Percentiles rank a stretch among this genome's conserved stretches.
Conservation (phyloP, 92 coral and sea anemone species). For the Pocillopora grandis region DNA sequence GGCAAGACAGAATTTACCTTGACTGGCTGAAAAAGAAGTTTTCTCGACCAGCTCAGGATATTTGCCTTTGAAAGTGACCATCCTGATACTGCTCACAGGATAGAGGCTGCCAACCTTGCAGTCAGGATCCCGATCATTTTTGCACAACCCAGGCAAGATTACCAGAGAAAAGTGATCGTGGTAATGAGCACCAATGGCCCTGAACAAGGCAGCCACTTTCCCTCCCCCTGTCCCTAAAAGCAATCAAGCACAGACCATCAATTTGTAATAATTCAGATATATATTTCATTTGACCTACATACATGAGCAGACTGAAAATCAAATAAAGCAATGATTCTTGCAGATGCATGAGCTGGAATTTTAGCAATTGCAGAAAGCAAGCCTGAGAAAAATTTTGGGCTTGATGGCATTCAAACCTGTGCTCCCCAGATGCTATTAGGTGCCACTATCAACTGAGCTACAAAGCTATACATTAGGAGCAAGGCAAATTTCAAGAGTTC, state of each 20-base stretch:
- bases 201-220: conserved; percentile 4
- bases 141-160: conserved; percentile 25
- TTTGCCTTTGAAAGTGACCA: background rate
- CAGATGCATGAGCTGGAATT: no score
- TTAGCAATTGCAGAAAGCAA: no score
- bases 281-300: background rate
- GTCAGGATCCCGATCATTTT: conserved; percentile 4
- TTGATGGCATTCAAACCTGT: no score
- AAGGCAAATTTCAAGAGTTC: no score
- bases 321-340: no score
- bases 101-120: conserved; percentile 34
- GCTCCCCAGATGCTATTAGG: no score
- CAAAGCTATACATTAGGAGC: no score
- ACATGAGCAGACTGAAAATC: no score
- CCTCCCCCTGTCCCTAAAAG: background rate
- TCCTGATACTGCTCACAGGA: conserved; percentile 25
- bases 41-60: background rate
- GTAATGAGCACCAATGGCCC: conserved; percentile 48
- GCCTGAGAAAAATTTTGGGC: no score
- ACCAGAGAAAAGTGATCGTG: conserved; percentile 28
- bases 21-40: conserved; percentile 1
- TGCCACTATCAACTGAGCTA: no score
- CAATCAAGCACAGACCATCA: background rate
- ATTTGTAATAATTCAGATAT: background rate
- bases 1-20: background rate